phyloP scores from a whole-genome alignment of 92 coral and sea anemone species.

The Epizoanthus scotinus region DNA sequence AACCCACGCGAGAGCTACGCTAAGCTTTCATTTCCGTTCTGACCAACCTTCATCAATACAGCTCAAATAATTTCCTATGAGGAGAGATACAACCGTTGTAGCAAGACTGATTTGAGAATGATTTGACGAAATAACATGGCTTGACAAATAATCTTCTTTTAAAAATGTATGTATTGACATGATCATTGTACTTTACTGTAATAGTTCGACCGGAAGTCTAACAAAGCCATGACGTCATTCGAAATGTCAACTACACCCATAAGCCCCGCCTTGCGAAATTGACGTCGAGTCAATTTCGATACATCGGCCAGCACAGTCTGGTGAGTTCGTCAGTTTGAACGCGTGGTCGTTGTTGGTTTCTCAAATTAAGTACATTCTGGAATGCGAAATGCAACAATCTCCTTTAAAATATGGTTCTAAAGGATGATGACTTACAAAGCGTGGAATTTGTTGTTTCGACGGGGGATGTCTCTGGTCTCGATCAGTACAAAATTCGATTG shows the following conservation, averaged over 20 bases:
- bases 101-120: neutral
- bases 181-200: slow-evolving; percentile 31
- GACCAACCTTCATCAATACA: neutral
- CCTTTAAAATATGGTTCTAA: slow-evolving; percentile 37
- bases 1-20: neutral
- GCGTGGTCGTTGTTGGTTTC: slow-evolving; percentile 3
- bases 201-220: slow-evolving; percentile 36
- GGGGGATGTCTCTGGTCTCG: slow-evolving; percentile 13
- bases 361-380: neutral
- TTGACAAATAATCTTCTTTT: slow-evolving; percentile 19
- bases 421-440: slow-evolving; percentile 9
- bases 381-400: slow-evolving; percentile 26
- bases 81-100: neutral
- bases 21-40: slow-evolving; percentile 31
- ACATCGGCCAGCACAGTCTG: neutral
- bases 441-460: slow-evolving; percentile 27
- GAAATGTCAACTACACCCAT: slow-evolving; percentile 42
- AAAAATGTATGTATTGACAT: slow-evolving; percentile 25
- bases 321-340: slow-evolving; percentile 9
- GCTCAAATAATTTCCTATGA: slow-evolving; percentile 24
- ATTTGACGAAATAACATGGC: neutral
- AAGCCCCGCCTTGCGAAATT: slow-evolving; percentile 37
- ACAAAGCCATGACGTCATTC: slow-evolving; percentile 39
- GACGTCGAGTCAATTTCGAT: slow-evolving; percentile 27
- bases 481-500: slow-evolving; percentile 18